Base-by-base conservation (phyloP, 2,888 invertebrate genomes). In the Cerastis leucographa region DNA sequence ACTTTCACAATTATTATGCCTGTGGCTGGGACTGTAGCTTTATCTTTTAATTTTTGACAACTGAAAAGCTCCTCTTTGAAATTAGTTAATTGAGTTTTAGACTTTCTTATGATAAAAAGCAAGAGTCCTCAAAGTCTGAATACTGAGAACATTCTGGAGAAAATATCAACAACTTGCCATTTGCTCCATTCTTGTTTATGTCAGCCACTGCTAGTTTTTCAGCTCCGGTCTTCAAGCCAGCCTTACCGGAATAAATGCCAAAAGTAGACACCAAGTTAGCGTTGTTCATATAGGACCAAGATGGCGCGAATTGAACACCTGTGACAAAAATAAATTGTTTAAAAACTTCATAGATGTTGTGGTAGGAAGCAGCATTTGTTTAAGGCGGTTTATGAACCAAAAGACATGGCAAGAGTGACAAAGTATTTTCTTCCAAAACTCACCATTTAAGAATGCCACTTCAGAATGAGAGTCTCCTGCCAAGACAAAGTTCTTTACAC, bases 281-380 rank as follows among this genome's bases (percentile, higher is more conserved):
- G 2, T 92, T 89, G 29, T 88, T 90, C 1, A 86, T 83, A 70
- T 89, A 94, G 0, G 94, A 89, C 95, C 95, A 96, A 3, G 93
- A 87, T n/a, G 92, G 72, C 0, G 91, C 85, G 76, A 95, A 93
- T 22, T 93, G 90, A 17, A 88, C 74, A 9, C 87, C 96, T 96
- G 91, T 2, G 92, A 90, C 17, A 35, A 74, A 61, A 56, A 71
- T 1, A 29, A 19, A 9, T 35, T 14, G 17, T 17, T 54, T 51
- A 12, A 19, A 19, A 17, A 7, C 17, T n/a, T 17, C 29, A 54
- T 25, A 25, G 22, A 7, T 17, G 5, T 25, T 40, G 22, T 25
- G n/a, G n/a, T 66, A 25, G 19, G 0, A 72, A 14, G 25, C n/a
- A 25, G 42, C 4, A n/a, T 69, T 49, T 35, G 35, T 19, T 40